A percentile compares a stretch with the other conserved stretches of the same genome.
phyloP scores from a whole-genome alignment of 64 coral and sea anemone genomes.

The Montipora efflorescens region DNA sequence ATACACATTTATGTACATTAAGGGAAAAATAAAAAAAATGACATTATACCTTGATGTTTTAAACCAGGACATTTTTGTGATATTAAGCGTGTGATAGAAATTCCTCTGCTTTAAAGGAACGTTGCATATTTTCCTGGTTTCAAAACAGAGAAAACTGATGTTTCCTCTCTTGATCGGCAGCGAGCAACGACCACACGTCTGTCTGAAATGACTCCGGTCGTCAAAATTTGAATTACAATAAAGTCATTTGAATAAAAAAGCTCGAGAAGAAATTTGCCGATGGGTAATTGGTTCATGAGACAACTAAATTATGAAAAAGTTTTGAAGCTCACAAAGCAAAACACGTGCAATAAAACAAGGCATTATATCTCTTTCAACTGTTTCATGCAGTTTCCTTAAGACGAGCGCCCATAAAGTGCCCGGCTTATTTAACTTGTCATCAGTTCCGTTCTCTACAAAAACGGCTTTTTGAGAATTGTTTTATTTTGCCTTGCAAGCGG shows the following conservation, averaged over 20 bases:
- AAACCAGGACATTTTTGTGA: neutral
- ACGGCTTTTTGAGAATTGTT: neutral
- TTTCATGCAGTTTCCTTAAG: neutral
- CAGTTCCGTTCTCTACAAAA: neutral
- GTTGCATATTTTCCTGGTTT: neutral
- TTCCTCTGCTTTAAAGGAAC: neutral
- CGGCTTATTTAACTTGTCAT: neutral
- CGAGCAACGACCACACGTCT: slow-evolving; percentile 23
- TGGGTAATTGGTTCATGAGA: neutral
- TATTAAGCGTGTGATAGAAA: neutral
- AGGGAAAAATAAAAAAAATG: neutral
- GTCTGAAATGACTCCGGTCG: slow-evolving; percentile 28
- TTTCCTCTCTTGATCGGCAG: slow-evolving; percentile 23
- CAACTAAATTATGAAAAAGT: slow-evolving; percentile 49
- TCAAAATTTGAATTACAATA: slow-evolving; percentile 47
- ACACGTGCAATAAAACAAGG: neutral
- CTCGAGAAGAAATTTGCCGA: neutral
- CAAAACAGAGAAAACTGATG: neutral
- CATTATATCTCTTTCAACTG: neutral
- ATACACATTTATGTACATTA: neutral
- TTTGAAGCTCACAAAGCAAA: slow-evolving; percentile 32
- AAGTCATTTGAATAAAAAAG: slow-evolving; percentile 35
- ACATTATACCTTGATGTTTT: slow-evolving; percentile 34
- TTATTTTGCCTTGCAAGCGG: slow-evolving; percentile 17
- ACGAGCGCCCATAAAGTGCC: neutral